A percentile compares a stretch with the other conserved stretches of the same genome.
Conservation (phyloP, 2,113 vertebrate species). For the Gymnogyps californianus region DNA sequence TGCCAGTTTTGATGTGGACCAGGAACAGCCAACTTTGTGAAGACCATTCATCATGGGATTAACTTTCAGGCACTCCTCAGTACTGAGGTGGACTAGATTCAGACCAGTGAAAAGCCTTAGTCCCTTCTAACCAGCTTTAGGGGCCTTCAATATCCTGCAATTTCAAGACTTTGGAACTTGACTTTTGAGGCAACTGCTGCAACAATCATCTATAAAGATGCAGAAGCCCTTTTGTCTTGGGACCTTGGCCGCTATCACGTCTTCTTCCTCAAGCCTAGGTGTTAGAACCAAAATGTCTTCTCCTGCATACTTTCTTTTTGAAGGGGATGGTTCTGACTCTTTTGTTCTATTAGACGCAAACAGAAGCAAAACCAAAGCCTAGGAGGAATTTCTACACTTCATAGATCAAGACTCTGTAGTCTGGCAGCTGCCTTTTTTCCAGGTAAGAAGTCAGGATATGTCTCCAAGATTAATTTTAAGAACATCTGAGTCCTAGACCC, state of each 20-base stretch:
- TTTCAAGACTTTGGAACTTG: not conserved
- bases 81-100: not conserved
- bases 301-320: not conserved
- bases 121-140: not conserved
- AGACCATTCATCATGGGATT: slow-evolving; percentile 50
- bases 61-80: slow-evolving; percentile 9
- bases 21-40: slow-evolving; percentile 31
- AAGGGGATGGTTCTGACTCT: not conserved
- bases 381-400: not conserved
- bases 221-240: not conserved
- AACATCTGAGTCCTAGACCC: not conserved
- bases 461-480: not conserved
- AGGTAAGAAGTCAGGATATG: not conserved
- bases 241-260: not conserved
- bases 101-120: not conserved
- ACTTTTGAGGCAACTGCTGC: not conserved
- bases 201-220: not conserved
- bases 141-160: not conserved
- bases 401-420: not conserved
- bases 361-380: not conserved
- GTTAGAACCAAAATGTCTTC: not conserved
- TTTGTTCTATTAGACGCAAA: not conserved
- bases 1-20: slow-evolving; percentile 51
- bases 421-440: not conserved
- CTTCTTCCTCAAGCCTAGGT: not conserved